Conservation (phyloP, 2,797 vertebrate genomes). For the Micropoecilia bifurca region DNA sequence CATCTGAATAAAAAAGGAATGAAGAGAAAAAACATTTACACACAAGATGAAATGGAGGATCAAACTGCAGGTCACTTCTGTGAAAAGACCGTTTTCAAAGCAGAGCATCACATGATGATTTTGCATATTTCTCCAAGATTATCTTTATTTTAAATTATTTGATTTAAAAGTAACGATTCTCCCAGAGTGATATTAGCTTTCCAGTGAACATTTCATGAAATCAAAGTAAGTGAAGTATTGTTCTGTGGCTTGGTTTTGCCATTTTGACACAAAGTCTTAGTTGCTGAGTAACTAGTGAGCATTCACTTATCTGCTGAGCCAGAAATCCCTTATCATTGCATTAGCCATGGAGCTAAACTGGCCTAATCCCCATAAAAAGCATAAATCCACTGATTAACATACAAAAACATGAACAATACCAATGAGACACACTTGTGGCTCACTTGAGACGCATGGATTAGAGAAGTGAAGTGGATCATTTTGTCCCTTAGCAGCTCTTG, state of each 20-base stretch:
- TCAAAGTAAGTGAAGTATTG: background rate
- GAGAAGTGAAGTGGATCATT: slow-evolving; percentile 63
- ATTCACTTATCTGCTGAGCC: slow-evolving; percentile 80
- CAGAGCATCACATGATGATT: background rate
- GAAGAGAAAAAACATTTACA: background rate
- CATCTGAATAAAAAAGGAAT: background rate
- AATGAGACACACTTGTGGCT: slow-evolving; percentile 75
- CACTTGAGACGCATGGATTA: slow-evolving; percentile 73
- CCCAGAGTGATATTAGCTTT: background rate
- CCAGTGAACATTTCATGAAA: background rate
- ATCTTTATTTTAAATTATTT: background rate
- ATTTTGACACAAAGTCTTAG: slow-evolving; percentile 64
- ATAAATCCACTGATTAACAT: slow-evolving; percentile 77
- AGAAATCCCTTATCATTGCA: slow-evolving; percentile 85
- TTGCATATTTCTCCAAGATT: background rate
- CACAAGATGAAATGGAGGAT: background rate
- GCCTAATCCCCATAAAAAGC: slow-evolving; percentile 83
- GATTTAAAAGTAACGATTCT: background rate
- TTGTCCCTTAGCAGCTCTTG: slow-evolving; percentile 50
- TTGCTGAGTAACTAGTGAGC: slow-evolving; percentile 74
- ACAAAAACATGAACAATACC: slow-evolving; percentile 77
- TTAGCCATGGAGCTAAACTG: slow-evolving; percentile 79
- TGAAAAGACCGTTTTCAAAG: background rate
- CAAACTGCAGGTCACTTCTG: background rate
- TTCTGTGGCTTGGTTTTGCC: slow-evolving; percentile 39